These are phyloP conservation scores for Pampusana beccarii DNA, from an alignment of 2,113 vertebrate species.

Conservation along the genomic window DNA sequence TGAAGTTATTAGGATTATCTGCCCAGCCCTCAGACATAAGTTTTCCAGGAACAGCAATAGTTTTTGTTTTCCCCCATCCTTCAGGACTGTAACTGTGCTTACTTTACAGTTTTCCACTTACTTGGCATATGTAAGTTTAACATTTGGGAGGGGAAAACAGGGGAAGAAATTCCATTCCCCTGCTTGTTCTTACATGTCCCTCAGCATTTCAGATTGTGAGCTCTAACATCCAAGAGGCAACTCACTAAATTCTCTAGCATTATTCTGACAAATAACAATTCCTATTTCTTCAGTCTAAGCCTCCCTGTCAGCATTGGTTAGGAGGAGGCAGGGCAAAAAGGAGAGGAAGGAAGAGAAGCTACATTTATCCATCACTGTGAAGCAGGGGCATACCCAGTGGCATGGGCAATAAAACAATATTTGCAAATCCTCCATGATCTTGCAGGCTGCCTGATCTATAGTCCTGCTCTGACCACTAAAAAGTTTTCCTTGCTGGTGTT, in stretches of 20 bases:
- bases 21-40: not conserved
- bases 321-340: not conserved
- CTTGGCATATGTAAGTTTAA: not conserved
- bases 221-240: not conserved
- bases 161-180: not conserved
- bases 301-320: not conserved
- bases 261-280: not conserved
- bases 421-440: not conserved
- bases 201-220: not conserved
- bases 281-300: not conserved
- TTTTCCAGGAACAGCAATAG: not conserved
- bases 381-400: fast-evolving
- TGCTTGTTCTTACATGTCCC: not conserved
- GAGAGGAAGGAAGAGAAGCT: not conserved
- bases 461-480: not conserved
- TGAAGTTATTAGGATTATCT: not conserved
- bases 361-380: not conserved
- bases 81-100: not conserved
- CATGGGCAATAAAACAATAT: fast-evolving
- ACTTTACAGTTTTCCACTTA: not conserved
- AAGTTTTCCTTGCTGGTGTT: not conserved
- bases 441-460: not conserved
- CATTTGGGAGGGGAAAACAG: not conserved
- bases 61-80: not conserved
- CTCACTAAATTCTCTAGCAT: not conserved